Evolutionary conservation across 2,797 vertebrate genomes (phyloP), one percentile per base, ranked within the genome.

Genomic region (Gorsachius magnificus): DNA sequence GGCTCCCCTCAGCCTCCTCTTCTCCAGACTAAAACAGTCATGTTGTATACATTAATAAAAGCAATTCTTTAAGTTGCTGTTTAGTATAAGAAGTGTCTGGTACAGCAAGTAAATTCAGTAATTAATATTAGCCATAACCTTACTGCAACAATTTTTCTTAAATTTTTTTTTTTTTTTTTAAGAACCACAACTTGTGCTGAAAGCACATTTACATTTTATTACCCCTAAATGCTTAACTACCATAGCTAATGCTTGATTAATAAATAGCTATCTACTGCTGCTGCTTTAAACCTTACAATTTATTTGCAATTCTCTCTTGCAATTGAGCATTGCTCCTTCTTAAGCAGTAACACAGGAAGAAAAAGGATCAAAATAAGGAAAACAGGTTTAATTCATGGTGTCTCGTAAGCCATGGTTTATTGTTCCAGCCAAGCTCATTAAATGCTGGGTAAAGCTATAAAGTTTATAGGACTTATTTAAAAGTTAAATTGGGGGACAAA

Each of bases 121-220:
- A 98, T 98, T 98, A 98, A 98, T 98, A 98, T 98, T 98, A 97
- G 96, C 97, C 96, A 91, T 97, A 95, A 97, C 88, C 96, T 95
- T 81, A 91, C 95, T 87, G 91, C 96, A 97, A 97, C 91, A 81
- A 70, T 97, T 95, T 97, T 96, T 98, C 98, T 97, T 95, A 95
- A 90, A 94, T 89, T 61, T 25, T 81, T 94, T 97, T 96, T 95
- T 89, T 61, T 25, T 81, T 94, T 97, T 96, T 41, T 50, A 64
- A 95, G 82, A 94, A 75, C 45, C 25, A 24, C 45, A 53, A 94
- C 60, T 16, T 83, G 56, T 95, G 95, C 92, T 91, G 50, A 93
- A 97, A 94, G 70, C 92, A 82, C 96, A 97, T 97, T 98, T 97
- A 87, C 92, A 97, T 98, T 97, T 97, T 97, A 97, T 98, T 98